These are phyloP conservation scores for Mastomys natalensis DNA, from an alignment of 2,113 vertebrate species.

Conservation along the genomic window DNA sequence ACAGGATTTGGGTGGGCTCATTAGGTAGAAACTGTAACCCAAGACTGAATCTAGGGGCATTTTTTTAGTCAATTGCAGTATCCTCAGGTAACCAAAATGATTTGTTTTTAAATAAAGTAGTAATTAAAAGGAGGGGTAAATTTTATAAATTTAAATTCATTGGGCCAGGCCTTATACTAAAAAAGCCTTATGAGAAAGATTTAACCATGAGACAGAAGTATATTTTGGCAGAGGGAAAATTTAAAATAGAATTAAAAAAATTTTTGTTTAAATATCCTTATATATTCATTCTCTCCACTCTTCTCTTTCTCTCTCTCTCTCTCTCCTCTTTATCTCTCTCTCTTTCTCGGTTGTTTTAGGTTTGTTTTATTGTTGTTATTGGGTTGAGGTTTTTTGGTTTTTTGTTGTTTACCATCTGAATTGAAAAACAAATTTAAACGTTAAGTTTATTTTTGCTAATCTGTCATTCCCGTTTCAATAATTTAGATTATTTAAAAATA, in stretches of 20 bases:
- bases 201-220: slow-evolving; percentile 64
- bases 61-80: slow-evolving; percentile 80
- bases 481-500: background rate
- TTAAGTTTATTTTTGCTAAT: slow-evolving; percentile 73
- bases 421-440: slow-evolving; percentile 46
- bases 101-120: slow-evolving; percentile 83
- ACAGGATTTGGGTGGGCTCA: slow-evolving; percentile 82
- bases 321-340: background rate
- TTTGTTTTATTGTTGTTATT: background rate
- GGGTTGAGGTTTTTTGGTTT: background rate
- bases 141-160: slow-evolving; percentile 77
- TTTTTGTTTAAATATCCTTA: slow-evolving; percentile 62
- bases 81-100: slow-evolving; percentile 89
- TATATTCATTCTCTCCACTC: background rate
- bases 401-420: slow-evolving; percentile 43
- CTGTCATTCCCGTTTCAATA: slow-evolving; percentile 47
- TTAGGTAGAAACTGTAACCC: slow-evolving; percentile 73
- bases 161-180: slow-evolving; percentile 86
- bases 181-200: slow-evolving; percentile 85
- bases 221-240: slow-evolving; percentile 78
- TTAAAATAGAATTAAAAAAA: slow-evolving; percentile 64
- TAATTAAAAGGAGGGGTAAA: slow-evolving; percentile 74
- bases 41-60: slow-evolving; percentile 78
- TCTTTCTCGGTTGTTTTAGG: no score
- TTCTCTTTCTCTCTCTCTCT: no score